Evolutionary conservation across 2,888 invertebrate species (phyloP).

Genomic region (Gastracanthus pulcherrimus): DNA sequence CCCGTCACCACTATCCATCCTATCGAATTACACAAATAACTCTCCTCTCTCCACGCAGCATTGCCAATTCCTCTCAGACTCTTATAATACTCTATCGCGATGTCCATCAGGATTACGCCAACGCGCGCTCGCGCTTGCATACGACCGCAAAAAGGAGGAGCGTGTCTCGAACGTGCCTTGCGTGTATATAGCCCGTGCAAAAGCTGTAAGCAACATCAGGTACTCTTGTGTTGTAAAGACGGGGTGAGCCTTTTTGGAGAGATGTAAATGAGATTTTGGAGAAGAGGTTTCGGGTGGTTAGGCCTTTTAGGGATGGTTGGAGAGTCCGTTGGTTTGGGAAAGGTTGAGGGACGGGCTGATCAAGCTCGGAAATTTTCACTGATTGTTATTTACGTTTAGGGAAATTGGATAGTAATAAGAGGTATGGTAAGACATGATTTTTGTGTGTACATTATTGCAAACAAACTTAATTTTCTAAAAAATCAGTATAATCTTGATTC

Average conservation of each 20-base stretch:
- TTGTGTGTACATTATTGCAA: too few relatives aligned
- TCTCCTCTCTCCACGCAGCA: too few relatives aligned
- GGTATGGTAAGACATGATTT: too few relatives aligned
- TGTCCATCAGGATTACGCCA: constrained; percentile 71
- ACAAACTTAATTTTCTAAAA: too few relatives aligned
- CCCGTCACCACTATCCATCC: too few relatives aligned
- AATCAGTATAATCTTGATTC: too few relatives aligned
- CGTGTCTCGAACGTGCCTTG: constrained; percentile 36
- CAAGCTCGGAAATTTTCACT: background rate
- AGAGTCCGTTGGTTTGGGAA: too few relatives aligned
- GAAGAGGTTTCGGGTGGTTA: background rate
- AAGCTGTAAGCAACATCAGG: constrained; percentile 10
- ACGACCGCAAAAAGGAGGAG: constrained; percentile 33
- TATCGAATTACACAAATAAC: too few relatives aligned
- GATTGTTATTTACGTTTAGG: background rate
- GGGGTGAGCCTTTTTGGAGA: background rate
- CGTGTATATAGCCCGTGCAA: background rate
- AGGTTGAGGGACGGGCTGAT: background rate
- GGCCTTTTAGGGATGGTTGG: too few relatives aligned
- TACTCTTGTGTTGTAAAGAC: background rate
- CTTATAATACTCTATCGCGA: constrained; percentile 70
- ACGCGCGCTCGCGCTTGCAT: background rate
- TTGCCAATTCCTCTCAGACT: constrained; percentile 60
- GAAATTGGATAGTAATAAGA: too few relatives aligned
- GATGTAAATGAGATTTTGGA: background rate